A percentile compares a stretch with the other conserved stretches of the same genome.
These are phyloP conservation scores for Pollenia angustigena DNA, from an alignment of 2,888 invertebrate species.

Conservation along the genomic window DNA sequence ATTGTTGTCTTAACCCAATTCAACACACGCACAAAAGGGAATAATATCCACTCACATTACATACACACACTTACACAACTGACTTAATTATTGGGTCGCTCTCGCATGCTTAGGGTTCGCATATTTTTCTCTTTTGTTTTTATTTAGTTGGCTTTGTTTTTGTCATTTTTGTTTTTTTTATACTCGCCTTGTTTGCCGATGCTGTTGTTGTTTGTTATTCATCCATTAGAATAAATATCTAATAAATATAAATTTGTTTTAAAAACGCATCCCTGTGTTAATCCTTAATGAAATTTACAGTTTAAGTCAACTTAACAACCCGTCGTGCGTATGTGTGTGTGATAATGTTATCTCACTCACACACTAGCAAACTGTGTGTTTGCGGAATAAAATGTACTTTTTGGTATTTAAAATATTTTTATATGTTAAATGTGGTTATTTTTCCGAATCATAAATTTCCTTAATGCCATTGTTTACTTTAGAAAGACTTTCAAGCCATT, in stretches of 20 bases:
- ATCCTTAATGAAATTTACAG: conserved; percentile 65
- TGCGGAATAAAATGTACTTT: conserved; percentile 16
- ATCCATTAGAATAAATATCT: conserved; percentile 69
- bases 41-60: conserved; percentile 4
- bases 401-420: conserved; percentile 67
- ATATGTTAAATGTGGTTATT: conserved; percentile 69
- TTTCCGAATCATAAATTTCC: conserved; percentile 70
- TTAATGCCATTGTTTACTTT: conserved; percentile 72
- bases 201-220: conserved; percentile 20
- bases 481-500: conserved; percentile 65
- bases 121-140: conserved; percentile 3
- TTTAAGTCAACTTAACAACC: conserved; percentile 39
- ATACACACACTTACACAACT: background rate
- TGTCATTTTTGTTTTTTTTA: conserved; percentile 9
- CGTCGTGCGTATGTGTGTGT: background rate
- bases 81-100: background rate
- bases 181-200: conserved; percentile 23
- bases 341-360: background rate
- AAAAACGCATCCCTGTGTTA: conserved; percentile 66
- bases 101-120: conserved; percentile 14
- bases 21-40: background rate
- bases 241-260: conserved; percentile 69
- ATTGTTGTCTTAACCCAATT: conserved; percentile 52
- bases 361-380: conserved; percentile 6
- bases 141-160: conserved; percentile 5